Evolutionary conservation across 2,113 vertebrate genomes (phyloP), one percentile per base, ranked within the genome.

Genomic region (Embiotoca jacksoni): DNA sequence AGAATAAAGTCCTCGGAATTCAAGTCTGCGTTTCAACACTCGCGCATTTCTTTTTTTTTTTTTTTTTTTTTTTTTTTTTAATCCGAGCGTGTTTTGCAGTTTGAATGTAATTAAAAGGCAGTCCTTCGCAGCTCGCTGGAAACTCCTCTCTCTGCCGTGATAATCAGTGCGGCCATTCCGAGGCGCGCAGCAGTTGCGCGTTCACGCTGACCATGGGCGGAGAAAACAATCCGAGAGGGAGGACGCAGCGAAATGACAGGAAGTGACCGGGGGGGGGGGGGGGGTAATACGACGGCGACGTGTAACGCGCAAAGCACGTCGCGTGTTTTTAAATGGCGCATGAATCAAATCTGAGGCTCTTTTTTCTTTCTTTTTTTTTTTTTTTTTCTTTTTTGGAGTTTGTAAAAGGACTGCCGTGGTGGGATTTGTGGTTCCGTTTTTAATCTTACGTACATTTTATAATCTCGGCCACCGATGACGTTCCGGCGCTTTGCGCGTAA

Each of bases 151-250:
- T 36, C 39, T 55, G 23, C 23, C 23, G 23, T 54, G 84, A 81
- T 94, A 95, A 95, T 94, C 93, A 94, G 90, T 92, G 93, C 92
- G 72, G 83, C 90, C 82, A 53, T 91, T 91, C 78, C 54, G 0
- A 56, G 23, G 23, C 23, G 23, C 23, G 23, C 23, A 23, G 23
- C 23, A 23, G 23, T 23, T 78, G 89, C 91, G 92, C 91, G 92
- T 74, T 83, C 93, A 77, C 81, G 84, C 64, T 2, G 64, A 63
- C 55, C 41, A 36, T 65, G 87, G 84, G 83, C 64, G 90, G 78
- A 54, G 91, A 60, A 37, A 75, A 30, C 11, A 36, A 30, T 0
- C 2, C 39, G 32, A 16, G 61, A 11, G 35, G 75, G 58, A 47
- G 50, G 66, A 53, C 32, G 31, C 9, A 53, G 44, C 5, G 39